phyloP scores from a whole-genome alignment of 2,797 vertebrate genomes.

The Pipistrellus nathusii region DNA sequence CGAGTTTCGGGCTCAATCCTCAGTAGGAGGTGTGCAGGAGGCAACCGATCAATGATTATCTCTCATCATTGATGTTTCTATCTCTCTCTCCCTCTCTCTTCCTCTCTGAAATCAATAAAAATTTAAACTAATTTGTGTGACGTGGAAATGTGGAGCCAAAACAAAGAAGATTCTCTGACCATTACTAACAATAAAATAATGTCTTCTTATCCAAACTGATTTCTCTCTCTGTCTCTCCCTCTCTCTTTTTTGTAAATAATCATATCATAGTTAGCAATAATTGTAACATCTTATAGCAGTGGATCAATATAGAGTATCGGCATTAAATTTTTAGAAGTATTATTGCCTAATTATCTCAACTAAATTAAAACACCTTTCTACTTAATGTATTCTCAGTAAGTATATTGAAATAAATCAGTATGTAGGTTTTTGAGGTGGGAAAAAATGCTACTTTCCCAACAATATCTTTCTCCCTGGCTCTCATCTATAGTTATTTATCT shows the following conservation, averaged over 20 bases:
- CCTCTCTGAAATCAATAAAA: too few species aligned
- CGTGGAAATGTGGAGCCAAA: neutral
- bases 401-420: neutral
- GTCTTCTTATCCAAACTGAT: neutral
- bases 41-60: too few species aligned
- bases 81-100: too few species aligned
- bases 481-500: neutral
- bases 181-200: neutral
- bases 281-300: neutral
- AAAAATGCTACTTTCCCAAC: neutral
- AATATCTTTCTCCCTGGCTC: neutral
- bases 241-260: too few species aligned
- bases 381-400: neutral
- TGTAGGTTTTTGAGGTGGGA: neutral
- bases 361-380: neutral
- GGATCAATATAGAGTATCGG: neutral
- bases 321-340: neutral
- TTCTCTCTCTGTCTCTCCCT: neutral
- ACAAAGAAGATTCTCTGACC: neutral
- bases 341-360: neutral
- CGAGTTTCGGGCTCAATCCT: too few species aligned
- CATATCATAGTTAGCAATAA: neutral
- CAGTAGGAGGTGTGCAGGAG: too few species aligned
- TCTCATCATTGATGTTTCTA: too few species aligned
- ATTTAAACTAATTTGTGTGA: neutral